Evolutionary conservation across 2,797 vertebrate genomes (phyloP), one percentile per base, ranked within the genome.

Genomic region (Sebastes trivittatus): DNA sequence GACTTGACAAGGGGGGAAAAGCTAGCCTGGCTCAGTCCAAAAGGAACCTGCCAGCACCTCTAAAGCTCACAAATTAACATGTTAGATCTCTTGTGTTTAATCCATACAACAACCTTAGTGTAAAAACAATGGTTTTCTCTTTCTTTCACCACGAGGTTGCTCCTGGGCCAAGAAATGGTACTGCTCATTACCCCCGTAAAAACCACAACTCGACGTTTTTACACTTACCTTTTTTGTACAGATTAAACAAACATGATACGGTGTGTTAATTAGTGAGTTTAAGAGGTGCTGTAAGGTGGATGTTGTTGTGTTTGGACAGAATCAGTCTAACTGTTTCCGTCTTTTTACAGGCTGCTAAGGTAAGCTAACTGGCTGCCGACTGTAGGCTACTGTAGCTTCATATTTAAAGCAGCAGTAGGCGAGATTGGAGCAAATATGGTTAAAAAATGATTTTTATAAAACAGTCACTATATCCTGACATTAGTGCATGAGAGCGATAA

Each of bases 311-410:
- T 42, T 59, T 68, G 55, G 36, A 29, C 30, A 23, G 13, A 68
- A 55, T 4, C 22, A 7, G 10, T 25, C 22, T 27, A 8, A 38
- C 59, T 65, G 13, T 29, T 52, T 63, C 25, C 22, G 52, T 60
- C 65, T 55, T 38, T 72, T 78, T 30, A 55, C 66, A 30, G 67
- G 29, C 59, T 56, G 25, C 54, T 75, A 75, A 58, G 63, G 5
- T 7, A 62, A 80, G 25, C 32, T 72, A 60, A 42, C 5, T 27
- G 18, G 54, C 66, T 67, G 59, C 36, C 27, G 14, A 34, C 38
- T 72, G 54, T 25, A 22, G 46, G 46, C 46, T 4, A 49, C 55
- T 42, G n/a, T 20, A 75, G 36, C 23, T 75, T 75, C 52, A 58
- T 49, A 13, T 25, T 56, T 46, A 65, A 65, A 46, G 42, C 42